phyloP scores from a whole-genome alignment of 2,888 invertebrate species.

The Bombylius discolor region DNA sequence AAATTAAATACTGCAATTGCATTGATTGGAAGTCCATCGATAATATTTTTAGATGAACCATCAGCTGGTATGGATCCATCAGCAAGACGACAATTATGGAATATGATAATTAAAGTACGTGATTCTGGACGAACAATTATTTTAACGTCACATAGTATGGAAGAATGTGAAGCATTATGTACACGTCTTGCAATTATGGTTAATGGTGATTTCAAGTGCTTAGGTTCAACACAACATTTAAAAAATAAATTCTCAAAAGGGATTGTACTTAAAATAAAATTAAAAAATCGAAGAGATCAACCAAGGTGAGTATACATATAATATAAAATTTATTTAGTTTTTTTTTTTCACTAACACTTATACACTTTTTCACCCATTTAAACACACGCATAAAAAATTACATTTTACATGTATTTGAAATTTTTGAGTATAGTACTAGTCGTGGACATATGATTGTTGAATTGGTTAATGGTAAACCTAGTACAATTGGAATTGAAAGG shows the following conservation, averaged over 20 bases:
- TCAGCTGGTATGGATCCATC: conserved; percentile 42
- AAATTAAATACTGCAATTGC: conserved; percentile 61
- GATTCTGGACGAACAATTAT: conserved; percentile 55
- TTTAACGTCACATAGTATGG: conserved; percentile 68
- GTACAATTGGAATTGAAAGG: background rate
- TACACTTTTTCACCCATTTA: background rate
- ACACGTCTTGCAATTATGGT: conserved; percentile 64
- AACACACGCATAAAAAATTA: background rate
- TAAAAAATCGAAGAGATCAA: conserved; percentile 8
- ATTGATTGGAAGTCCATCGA: conserved; percentile 52
- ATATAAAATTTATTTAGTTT: conserved; percentile 20
- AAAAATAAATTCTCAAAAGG: conserved; percentile 54
- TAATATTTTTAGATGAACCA: conserved; percentile 58
- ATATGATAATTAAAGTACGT: conserved; percentile 48
- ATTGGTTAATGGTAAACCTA: background rate
- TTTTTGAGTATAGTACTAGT: background rate
- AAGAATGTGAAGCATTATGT: conserved; percentile 65
- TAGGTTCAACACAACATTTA: conserved; percentile 58
- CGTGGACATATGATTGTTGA: background rate
- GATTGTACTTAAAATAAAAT: conserved; percentile 37
- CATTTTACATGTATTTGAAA: background rate
- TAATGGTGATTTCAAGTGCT: conserved; percentile 51
- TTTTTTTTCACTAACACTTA: too few relatives aligned
- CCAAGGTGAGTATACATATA: conserved; percentile 38
- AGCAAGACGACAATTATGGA: conserved; percentile 57